Evolutionary conservation across 2,113 vertebrate genomes (phyloP).

Genomic region (Ardeotis arabs): DNA sequence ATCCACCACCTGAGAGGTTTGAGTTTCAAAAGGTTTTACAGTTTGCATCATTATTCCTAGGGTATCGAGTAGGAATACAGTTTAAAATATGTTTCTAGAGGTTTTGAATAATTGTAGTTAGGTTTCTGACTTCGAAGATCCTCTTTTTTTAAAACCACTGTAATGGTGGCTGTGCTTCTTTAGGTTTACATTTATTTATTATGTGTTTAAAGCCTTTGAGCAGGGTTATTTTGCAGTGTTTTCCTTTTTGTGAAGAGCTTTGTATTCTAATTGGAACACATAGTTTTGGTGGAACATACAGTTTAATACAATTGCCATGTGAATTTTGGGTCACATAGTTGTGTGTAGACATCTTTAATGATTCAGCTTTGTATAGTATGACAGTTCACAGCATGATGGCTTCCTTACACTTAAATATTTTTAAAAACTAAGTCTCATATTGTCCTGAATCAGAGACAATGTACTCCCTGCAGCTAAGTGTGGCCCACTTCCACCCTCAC

Average conservation of each 20-base stretch:
- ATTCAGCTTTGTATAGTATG: neutral
- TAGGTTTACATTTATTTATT: neutral
- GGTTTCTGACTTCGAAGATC: neutral
- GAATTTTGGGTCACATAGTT: neutral
- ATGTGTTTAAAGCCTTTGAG: neutral
- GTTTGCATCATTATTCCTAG: neutral
- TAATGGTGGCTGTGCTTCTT: neutral
- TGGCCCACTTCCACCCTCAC: neutral
- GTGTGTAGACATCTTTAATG: neutral
- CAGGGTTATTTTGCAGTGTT: neutral
- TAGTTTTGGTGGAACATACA: neutral
- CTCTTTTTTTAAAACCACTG: neutral
- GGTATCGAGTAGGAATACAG: accelerated
- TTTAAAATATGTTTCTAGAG: neutral
- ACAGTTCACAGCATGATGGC: neutral
- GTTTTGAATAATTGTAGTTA: neutral
- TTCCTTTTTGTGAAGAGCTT: neutral
- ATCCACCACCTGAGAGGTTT: neutral
- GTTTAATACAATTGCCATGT: neutral
- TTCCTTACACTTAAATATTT: neutral
- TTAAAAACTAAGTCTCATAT: neutral
- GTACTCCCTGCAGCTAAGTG: neutral
- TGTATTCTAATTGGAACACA: neutral
- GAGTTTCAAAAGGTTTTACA: neutral
- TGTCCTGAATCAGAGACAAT: neutral